These are phyloP conservation scores for Microctenopoma lineatum DNA, from an alignment of 2,797 vertebrate species.

Conservation along the genomic window DNA sequence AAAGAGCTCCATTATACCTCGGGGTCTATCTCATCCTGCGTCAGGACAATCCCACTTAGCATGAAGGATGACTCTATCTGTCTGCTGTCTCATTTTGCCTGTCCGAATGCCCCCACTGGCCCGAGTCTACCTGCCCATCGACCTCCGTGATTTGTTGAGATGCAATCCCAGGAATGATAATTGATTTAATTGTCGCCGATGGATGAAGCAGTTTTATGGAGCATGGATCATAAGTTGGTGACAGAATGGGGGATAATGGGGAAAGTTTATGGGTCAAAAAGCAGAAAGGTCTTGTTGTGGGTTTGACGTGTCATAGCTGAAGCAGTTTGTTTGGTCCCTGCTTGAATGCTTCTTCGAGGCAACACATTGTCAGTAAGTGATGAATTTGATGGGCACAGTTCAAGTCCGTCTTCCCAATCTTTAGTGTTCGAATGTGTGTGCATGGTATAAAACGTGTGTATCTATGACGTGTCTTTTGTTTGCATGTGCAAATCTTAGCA, in stretches of 20 bases:
- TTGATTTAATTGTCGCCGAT: slow-evolving; percentile 81
- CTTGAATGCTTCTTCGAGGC: slow-evolving; percentile 36
- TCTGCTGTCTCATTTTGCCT: slow-evolving; percentile 75
- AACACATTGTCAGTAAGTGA: slow-evolving; percentile 43
- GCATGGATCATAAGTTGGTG: slow-evolving; percentile 79
- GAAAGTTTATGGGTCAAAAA: slow-evolving; percentile 78
- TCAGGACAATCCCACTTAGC: slow-evolving; percentile 81
- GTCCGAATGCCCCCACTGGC: slow-evolving; percentile 71
- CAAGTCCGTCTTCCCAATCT: slow-evolving; percentile 25
- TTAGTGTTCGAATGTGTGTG: slow-evolving; percentile 2
- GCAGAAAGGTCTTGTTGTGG: slow-evolving; percentile 54
- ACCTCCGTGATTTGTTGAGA: slow-evolving; percentile 72
- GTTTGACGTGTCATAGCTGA: slow-evolving; percentile 56
- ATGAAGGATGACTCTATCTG: slow-evolving; percentile 83
- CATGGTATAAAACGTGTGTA: background rate
- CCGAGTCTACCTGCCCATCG: slow-evolving; percentile 66
- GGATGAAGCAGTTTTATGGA: slow-evolving; percentile 70
- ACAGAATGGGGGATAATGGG: slow-evolving; percentile 67
- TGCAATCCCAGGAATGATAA: slow-evolving; percentile 72
- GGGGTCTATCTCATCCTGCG: slow-evolving; percentile 77
- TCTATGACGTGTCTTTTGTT: background rate
- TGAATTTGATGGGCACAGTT: slow-evolving; percentile 35
- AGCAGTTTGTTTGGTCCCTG: slow-evolving; percentile 40
- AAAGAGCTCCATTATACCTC: slow-evolving; percentile 79
- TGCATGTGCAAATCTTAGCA: background rate